phyloP scores from a whole-genome alignment of 2,113 vertebrate genomes.

The Leptobrachium ailaonicum region DNA sequence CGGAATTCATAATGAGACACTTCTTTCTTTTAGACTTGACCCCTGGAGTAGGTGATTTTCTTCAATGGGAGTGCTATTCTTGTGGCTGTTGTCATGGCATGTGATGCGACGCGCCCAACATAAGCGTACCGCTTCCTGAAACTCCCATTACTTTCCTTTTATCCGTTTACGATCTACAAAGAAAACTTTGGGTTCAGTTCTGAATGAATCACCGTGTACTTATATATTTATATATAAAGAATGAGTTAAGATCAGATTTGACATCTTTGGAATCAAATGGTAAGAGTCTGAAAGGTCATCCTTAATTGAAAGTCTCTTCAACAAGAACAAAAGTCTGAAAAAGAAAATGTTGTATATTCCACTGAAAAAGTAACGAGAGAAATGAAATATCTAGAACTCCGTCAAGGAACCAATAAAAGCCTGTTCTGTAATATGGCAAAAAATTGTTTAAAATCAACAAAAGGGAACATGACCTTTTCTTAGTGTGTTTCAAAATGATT shows the following conservation, averaged over 20 bases:
- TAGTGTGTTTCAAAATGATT: conserved; percentile 18
- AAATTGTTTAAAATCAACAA: conserved; percentile 20
- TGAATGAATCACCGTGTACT: no score
- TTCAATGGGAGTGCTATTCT: no score
- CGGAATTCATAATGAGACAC: no score
- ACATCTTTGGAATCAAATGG: conserved; percentile 51
- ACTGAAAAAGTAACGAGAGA: conserved; percentile 48
- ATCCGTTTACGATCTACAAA: no score
- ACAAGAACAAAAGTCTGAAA: conserved; percentile 35
- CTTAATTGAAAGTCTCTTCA: conserved; percentile 62
- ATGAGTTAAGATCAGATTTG: conserved; percentile 57
- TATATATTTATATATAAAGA: conserved; percentile 8
- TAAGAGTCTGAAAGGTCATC: conserved; percentile 56
- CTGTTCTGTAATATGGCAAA: conserved; percentile 4
- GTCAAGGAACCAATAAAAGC: not conserved
- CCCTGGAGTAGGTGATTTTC: no score
- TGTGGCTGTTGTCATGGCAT: no score
- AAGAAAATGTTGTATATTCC: conserved; percentile 39
- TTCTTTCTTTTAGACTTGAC: no score
- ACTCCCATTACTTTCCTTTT: no score
- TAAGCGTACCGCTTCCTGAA: no score
- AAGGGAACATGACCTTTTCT: conserved; percentile 20
- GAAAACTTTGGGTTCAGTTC: no score
- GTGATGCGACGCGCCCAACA: no score
- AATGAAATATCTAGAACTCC: not conserved